Conservation (phyloP, 2,888 invertebrate genomes). For the Sphaerophoria rueppellii region DNA sequence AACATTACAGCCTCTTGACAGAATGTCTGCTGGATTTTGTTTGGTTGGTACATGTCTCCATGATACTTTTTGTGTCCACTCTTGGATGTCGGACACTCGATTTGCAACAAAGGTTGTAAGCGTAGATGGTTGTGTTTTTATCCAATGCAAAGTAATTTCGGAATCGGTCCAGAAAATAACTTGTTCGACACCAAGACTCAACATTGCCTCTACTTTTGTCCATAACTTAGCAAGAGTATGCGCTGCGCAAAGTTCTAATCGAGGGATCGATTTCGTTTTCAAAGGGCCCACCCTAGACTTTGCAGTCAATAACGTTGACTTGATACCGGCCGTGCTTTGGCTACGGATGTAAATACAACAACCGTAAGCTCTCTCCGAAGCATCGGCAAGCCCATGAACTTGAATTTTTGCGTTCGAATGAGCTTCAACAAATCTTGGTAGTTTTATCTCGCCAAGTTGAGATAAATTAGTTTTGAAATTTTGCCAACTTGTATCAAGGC, state of each 20-base stretch:
- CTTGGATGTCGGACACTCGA: constrained; percentile 58
- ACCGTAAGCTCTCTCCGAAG: constrained; percentile 54
- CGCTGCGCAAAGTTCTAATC: constrained; percentile 63
- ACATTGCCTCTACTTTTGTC: constrained; percentile 32
- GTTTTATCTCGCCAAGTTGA: constrained; percentile 32
- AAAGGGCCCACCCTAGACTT: constrained; percentile 61
- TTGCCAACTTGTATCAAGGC: too few relatives aligned
- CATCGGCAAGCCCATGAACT: constrained; percentile 51
- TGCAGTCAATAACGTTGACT: constrained; percentile 36
- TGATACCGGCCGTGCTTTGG: constrained; percentile 13
- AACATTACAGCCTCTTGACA: constrained; percentile 7
- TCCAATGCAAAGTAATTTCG: constrained; percentile 14
- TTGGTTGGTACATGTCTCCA: constrained; percentile 46
- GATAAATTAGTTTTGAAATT: constrained; percentile 29
- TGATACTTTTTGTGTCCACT: constrained; percentile 37
- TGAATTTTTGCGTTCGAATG: constrained; percentile 29
- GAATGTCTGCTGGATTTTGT: constrained; percentile 4
- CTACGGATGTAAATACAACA: too few relatives aligned
- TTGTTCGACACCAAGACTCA: constrained; percentile 39
- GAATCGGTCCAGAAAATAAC: constrained; percentile 46
- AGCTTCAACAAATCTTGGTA: constrained; percentile 25
- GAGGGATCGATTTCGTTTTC: constrained; percentile 52
- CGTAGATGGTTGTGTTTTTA: constrained; percentile 36
- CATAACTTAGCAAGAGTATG: constrained; percentile 46
- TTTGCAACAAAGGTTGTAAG: constrained; percentile 48